Base-by-base conservation (phyloP, 2,888 invertebrate species). In the Melinaea menophilus region DNA sequence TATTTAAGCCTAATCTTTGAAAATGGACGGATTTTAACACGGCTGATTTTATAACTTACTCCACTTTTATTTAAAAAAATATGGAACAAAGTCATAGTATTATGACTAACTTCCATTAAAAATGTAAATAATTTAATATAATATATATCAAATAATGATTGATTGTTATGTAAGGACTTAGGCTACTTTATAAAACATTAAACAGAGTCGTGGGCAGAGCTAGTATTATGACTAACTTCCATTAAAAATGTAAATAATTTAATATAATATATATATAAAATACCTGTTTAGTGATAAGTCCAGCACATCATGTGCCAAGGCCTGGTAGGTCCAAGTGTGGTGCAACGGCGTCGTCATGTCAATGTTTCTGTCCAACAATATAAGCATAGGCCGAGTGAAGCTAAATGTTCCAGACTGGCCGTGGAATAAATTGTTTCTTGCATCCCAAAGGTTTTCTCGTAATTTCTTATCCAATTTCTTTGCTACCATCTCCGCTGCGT, bases 251-350 rank as follows among this genome's bases (percentile, higher is more conserved):
- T 46, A 56, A n/a, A 34, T 22, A 51, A 37, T 33, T 62, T 61
- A 58, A 55, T 59, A 11, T 46, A 65, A 63, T 56, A 47, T 70
- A 69, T 22, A 22, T 22, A 22, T 22, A 22, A 22, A 22, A 22
- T 69, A 91, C 91, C 97, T 92, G 86, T 99, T 99, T 63, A 99
- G 89, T 7, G 97, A 94, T 72, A 99, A 92, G 78, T 98, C 97
- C 63, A 99, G 85, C 4, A 99, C 96, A 92, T 99, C 99, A 85
- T 99, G 99, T 34, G 97, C 95, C 61, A 99, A 88, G 1, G 99
- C 99, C 86, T 99, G 99, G 85, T 99, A 99, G 0, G 99, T 99
- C 99, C 99, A 99, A 0, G 99, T 99, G 85, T 99, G 99, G 91
- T 99, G 99, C 66, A 99, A 89, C 34, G 98, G 98, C 54, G 99